Evolutionary conservation across 2,888 invertebrate species (phyloP).

Genomic region (Halictus ligatus): DNA sequence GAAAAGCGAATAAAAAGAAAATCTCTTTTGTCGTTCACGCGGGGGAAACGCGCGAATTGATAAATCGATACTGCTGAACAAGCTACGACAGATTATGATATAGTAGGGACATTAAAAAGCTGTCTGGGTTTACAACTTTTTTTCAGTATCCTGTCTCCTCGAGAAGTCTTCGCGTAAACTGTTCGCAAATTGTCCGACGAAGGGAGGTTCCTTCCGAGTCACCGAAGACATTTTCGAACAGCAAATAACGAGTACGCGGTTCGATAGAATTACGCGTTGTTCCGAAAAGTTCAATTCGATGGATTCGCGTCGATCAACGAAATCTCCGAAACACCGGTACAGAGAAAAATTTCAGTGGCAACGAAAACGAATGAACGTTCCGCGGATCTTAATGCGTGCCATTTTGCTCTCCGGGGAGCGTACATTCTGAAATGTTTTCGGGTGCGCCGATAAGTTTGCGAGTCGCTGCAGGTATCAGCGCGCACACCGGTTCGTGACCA

Average conservation of each 20-base stretch:
- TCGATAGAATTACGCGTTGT: background rate
- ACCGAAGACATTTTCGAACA: constrained; percentile 8
- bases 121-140: background rate
- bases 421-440: background rate
- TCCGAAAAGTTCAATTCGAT: no score
- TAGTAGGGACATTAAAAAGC: background rate
- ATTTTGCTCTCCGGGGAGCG: background rate
- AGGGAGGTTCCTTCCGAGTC: no score
- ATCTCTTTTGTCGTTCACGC: background rate
- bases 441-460: background rate
- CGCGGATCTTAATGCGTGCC: background rate
- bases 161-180: background rate
- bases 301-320: background rate
- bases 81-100: background rate
- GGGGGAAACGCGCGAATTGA: background rate
- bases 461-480: constrained; percentile 8
- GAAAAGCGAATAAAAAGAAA: background rate
- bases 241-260: constrained; percentile 10
- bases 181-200: background rate
- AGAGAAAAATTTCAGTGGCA: background rate
- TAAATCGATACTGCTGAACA: background rate
- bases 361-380: background rate
- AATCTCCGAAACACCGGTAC: background rate
- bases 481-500: constrained; percentile 24
- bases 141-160: background rate